Conservation (phyloP, 1,140 invertebrate genomes). For the Zaprionus taronus region DNA sequence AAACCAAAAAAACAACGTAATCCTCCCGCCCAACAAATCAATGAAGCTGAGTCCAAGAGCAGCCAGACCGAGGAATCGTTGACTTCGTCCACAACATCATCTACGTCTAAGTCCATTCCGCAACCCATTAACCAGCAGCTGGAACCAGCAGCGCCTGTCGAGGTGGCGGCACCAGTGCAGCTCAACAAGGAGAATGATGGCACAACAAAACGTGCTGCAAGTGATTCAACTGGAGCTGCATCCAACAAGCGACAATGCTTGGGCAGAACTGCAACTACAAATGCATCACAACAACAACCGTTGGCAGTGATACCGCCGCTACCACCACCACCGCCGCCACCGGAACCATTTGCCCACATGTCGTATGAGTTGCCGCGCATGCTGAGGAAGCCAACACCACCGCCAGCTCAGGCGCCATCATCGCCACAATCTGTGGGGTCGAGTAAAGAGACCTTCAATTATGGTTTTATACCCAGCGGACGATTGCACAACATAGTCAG, state of each 20-base stretch:
- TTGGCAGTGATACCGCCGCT: constrained; percentile 63
- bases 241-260: constrained; percentile 14
- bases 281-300: constrained; percentile 16
- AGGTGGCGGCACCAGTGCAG: background rate
- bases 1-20: background rate
- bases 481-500: constrained; percentile 50
- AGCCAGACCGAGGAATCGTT: background rate
- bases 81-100: background rate
- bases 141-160: background rate
- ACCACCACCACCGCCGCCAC: constrained; percentile 60
- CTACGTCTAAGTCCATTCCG: background rate
- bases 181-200: background rate
- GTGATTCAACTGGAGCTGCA: background rate
- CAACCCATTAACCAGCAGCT: too few species aligned
- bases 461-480: constrained; percentile 47
- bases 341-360: constrained; percentile 43
- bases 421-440: background rate
- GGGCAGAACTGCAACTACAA: background rate
- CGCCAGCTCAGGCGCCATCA: background rate
- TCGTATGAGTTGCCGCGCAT: constrained; percentile 39
- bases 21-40: background rate
- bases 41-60: background rate
- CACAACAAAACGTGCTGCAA: background rate
- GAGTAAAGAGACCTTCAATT: background rate
- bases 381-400: constrained; percentile 17